A percentile compares a stretch with the other conserved stretches of the same genome.
These are phyloP conservation scores for Hirtodrosophila alboralis DNA, from an alignment of 2,888 invertebrate genomes.

Conservation along the genomic window DNA sequence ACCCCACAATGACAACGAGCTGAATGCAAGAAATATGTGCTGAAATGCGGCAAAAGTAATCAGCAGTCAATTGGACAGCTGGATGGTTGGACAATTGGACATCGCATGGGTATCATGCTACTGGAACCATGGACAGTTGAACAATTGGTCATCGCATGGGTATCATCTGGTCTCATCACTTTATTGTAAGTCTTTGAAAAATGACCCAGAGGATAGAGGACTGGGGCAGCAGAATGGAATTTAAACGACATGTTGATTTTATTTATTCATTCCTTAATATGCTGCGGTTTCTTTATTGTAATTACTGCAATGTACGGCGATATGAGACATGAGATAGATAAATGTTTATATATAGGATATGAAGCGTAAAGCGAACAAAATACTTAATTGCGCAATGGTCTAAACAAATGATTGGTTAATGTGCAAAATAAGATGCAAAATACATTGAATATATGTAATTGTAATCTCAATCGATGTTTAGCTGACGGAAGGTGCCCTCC, in stretches of 20 bases:
- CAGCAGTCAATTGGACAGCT: constrained; percentile 30
- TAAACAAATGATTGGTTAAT: constrained; percentile 56
- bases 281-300: constrained; percentile 55
- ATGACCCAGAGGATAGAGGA: constrained; percentile 3
- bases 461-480: constrained; percentile 89
- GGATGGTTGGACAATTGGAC: constrained; percentile 4
- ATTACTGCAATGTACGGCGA: constrained; percentile 58
- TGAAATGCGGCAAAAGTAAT: constrained; percentile 36
- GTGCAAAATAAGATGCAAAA: constrained; percentile 41
- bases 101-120: no score
- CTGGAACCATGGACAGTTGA: no score
- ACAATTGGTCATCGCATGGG: no score
- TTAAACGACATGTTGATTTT: constrained; percentile 8
- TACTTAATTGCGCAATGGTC: constrained; percentile 29
- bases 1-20: constrained; percentile 22
- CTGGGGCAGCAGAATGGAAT: background rate
- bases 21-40: constrained; percentile 11
- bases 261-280: constrained; percentile 66
- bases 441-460: constrained; percentile 8
- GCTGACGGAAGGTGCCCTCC: constrained; percentile 94
- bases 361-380: constrained; percentile 67
- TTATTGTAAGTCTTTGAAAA: constrained; percentile 25
- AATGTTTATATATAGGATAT: constrained; percentile 39
- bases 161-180: constrained; percentile 21
- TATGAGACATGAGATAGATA: constrained; percentile 36